phyloP scores from a whole-genome alignment of 2,113 vertebrate genomes.

The Ailuropoda melanoleuca region DNA sequence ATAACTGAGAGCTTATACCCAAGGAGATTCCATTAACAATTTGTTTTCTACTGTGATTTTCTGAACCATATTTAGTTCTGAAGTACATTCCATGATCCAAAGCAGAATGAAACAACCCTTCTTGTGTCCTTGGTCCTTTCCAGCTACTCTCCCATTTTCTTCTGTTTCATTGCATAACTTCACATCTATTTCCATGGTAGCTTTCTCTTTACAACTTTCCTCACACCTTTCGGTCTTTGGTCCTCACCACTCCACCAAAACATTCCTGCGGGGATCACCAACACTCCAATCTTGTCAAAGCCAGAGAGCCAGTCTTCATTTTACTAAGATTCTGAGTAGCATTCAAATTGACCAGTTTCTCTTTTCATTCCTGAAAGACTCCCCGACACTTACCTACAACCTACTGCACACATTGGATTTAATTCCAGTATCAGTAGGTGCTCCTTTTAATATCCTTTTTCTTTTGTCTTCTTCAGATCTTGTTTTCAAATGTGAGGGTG shows the following conservation, averaged over 20 bases:
- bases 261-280: background rate
- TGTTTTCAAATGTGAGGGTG: background rate
- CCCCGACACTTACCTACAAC: rapidly evolving
- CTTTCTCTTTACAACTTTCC: background rate
- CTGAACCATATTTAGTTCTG: background rate
- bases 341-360: background rate
- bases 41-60: background rate
- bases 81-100: background rate
- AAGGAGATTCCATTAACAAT: background rate
- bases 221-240: background rate
- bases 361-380: background rate
- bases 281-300: background rate
- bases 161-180: background rate
- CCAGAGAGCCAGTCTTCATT: background rate
- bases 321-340: background rate
- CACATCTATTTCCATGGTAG: background rate
- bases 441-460: background rate
- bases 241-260: background rate
- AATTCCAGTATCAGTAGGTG: background rate
- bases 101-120: background rate
- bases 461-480: background rate
- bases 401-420: background rate
- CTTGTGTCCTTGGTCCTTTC: background rate
- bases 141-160: background rate
- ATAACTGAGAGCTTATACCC: background rate